A percentile compares a stretch with the other conserved stretches of the same genome.
Evolutionary conservation across 2,113 vertebrate genomes (phyloP).

Genomic region (Percina caprodes): DNA sequence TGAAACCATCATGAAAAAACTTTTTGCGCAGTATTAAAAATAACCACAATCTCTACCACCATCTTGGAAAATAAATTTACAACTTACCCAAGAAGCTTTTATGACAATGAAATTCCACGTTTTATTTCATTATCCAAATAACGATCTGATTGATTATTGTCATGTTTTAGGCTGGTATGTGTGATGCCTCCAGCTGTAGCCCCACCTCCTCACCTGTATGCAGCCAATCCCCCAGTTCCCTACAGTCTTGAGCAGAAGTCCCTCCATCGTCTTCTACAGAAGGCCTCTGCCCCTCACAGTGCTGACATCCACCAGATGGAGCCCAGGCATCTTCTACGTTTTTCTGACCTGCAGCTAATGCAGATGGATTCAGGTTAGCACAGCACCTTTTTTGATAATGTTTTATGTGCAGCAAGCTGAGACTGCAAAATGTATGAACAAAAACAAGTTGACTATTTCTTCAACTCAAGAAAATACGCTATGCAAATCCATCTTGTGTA

Average conservation of each 20-base stretch:
- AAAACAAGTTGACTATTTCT: background rate
- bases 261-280: slow-evolving; percentile 81
- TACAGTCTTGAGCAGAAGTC: slow-evolving; percentile 87
- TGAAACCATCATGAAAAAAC: background rate
- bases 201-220: slow-evolving; percentile 86
- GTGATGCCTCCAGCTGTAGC: slow-evolving; percentile 90
- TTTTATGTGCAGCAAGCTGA: background rate
- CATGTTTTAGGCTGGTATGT: slow-evolving; percentile 85
- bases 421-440: background rate
- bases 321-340: slow-evolving; percentile 80
- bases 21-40: background rate
- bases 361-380: slow-evolving; percentile 94
- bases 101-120: background rate
- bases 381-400: background rate
- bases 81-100: background rate
- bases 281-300: slow-evolving; percentile 81
- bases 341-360: slow-evolving; percentile 90
- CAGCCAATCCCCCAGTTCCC: slow-evolving; percentile 86
- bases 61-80: background rate
- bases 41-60: background rate
- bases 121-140: slow-evolving; percentile 18
- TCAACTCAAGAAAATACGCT: background rate
- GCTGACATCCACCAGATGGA: slow-evolving; percentile 83
- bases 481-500: background rate
- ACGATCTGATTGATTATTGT: background rate